Conservation (phyloP, 1,140 invertebrate species). For the Drosophila lacertosa region DNA sequence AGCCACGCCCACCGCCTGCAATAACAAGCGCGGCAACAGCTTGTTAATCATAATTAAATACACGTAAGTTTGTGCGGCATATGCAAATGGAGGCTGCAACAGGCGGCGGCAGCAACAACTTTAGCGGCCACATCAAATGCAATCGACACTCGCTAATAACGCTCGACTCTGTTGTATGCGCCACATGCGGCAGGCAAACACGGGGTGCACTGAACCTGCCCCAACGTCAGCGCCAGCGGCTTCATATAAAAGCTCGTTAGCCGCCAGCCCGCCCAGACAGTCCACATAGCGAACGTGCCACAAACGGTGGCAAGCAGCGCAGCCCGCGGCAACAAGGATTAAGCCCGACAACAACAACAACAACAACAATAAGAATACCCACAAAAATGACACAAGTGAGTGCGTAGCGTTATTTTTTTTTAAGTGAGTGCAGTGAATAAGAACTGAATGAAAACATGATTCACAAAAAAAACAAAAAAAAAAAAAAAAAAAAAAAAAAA, state of each 20-base stretch:
- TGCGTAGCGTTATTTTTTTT: neutral
- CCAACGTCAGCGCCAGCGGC: neutral
- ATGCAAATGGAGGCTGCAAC: conserved; percentile 66
- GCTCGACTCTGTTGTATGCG: conserved; percentile 4
- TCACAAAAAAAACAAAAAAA: neutral
- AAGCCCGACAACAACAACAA: no score
- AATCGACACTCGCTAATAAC: conserved; percentile 61
- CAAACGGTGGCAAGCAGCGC: conserved; percentile 40
- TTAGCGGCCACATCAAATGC: conserved; percentile 50
- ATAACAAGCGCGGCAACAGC: conserved; percentile 40
- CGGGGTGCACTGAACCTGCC: conserved; percentile 72
- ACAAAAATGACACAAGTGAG: conserved; percentile 25
- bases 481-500: no score
- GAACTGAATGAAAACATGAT: neutral
- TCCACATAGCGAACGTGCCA: conserved; percentile 49
- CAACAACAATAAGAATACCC: neutral
- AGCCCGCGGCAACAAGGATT: conserved; percentile 33
- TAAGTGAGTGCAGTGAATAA: conserved; percentile 2
- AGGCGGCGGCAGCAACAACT: conserved; percentile 59
- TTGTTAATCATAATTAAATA: conserved; percentile 72
- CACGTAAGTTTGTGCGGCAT: conserved; percentile 56
- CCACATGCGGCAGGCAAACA: conserved; percentile 25
- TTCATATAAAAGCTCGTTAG: conserved; percentile 57
- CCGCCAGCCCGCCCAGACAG: conserved; percentile 54
- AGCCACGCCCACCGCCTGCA: conserved; percentile 25